Base-by-base conservation (phyloP, 2,888 invertebrate genomes). In the Leistus spinibarbis region DNA sequence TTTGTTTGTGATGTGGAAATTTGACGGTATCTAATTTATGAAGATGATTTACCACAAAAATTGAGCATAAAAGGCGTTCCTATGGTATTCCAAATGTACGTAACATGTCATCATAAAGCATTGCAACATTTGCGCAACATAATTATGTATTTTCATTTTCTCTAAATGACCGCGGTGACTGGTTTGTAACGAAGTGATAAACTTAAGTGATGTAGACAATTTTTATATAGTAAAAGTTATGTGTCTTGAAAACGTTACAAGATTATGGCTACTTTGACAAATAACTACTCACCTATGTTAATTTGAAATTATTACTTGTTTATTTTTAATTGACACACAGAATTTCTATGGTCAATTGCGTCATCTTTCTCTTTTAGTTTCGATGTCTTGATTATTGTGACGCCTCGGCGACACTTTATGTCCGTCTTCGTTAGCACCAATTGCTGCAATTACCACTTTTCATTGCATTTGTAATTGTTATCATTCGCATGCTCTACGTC, bases 311-410 rank as follows among this genome's bases (percentile, higher is more conserved):
- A 19, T 53, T 54, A 54, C 70, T 70, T 70, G 70, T 70, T 70
- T 70, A 70, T 70, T 70, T 63, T 23, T 70, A 70, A 70, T 70
- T 70, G 70, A 70, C 70, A 63, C 9, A 22, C 53, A 63, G 54
- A 40, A 70, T 54, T 70, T 68, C 70, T 54, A 62, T 62, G 63
- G 62, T 56, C 71, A 71, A 65, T 71, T 71, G 71, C 71, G 71
- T 71, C 64, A 71, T 63, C 65, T 71, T 71, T 71, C 54, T 24
- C 54, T 24, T 40, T 40, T 40, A 40, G 7, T 40, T 40, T 5
- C 4, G 7, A 40, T 40, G 40, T 40, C 40, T 40, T 40, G 5
- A 40, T 40, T 40, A 40, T 40, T 40, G 3, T 40, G 40, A 40
- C 40, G 40, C 40, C 40, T 40, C 13, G 40, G 40, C 13, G 10